Conservation (phyloP, 1,140 invertebrate genomes). For the Tyrophagus putrescentiae region DNA sequence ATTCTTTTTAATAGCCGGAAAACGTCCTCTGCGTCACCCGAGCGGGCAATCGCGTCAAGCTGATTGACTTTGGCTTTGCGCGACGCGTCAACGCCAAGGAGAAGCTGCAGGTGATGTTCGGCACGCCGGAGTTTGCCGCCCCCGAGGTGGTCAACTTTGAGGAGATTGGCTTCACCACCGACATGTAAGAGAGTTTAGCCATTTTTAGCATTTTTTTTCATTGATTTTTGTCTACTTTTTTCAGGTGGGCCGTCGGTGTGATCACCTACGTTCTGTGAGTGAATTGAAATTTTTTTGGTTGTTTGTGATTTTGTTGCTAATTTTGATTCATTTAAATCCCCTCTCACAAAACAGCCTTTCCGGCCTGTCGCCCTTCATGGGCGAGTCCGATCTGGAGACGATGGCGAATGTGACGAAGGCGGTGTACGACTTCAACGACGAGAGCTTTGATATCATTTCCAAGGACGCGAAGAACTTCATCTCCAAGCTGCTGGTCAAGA, state of each 20-base stretch:
- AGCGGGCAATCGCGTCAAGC: slow-evolving; percentile 88
- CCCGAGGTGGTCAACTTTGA: slow-evolving; percentile 98
- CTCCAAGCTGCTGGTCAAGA: slow-evolving; percentile 64
- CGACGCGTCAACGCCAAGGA: slow-evolving; percentile 77
- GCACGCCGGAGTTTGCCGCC: slow-evolving; percentile 96
- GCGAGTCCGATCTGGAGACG: slow-evolving; percentile 87
- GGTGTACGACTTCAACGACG: slow-evolving; percentile 88
- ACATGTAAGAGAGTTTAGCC: slow-evolving; percentile 20
- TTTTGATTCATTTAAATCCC: too few species aligned
- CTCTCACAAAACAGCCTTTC: slow-evolving; percentile 83
- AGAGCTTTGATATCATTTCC: slow-evolving; percentile 77
- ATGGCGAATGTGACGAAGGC: slow-evolving; percentile 91
- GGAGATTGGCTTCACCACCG: slow-evolving; percentile 49
- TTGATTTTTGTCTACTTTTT: background rate
- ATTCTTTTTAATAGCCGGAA: slow-evolving; percentile 87
- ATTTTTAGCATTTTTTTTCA: background rate
- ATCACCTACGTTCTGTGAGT: slow-evolving; percentile 96
- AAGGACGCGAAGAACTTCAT: slow-evolving; percentile 87
- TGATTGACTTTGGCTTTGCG: slow-evolving; percentile 92
- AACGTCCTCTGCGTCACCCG: slow-evolving; percentile 90
- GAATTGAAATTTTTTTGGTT: slow-evolving; percentile 18
- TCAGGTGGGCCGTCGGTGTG: slow-evolving; percentile 92
- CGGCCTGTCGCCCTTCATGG: slow-evolving; percentile 94
- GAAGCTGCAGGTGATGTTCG: slow-evolving; percentile 66
- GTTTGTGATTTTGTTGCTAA: slow-evolving; percentile 1